Evolutionary conservation across 2,888 invertebrate species (phyloP).

Genomic region (Agonopterix alstromeriana): DNA sequence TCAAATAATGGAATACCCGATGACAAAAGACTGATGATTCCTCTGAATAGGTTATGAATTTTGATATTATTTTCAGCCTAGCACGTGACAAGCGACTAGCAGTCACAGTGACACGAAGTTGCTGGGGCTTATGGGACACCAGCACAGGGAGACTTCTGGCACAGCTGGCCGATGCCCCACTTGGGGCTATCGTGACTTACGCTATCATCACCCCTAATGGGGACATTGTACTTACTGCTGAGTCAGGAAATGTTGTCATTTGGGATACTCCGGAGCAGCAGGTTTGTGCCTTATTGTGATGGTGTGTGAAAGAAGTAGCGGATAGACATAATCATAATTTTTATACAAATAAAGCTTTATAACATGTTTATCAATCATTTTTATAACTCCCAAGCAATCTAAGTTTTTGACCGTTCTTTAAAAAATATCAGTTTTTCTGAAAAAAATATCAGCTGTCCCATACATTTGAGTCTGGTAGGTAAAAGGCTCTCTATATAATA

Average conservation of each 20-base stretch:
- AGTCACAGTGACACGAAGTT: constrained; percentile 94
- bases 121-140: constrained; percentile 96
- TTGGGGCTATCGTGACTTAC: constrained; percentile 96
- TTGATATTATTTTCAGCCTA: constrained; percentile 70
- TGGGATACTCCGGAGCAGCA: constrained; percentile 82
- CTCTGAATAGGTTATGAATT: neutral
- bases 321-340: no score
- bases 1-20: no score
- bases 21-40: no score
- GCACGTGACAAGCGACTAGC: constrained; percentile 88
- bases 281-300: constrained; percentile 24
- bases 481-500: no score
- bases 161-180: constrained; percentile 92
- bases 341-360: no score
- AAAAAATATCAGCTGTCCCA: no score
- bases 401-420: no score
- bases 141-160: constrained; percentile 89
- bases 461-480: no score
- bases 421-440: no score
- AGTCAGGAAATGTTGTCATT: constrained; percentile 92
- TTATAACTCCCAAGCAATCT: no score
- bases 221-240: constrained; percentile 90
- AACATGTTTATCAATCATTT: no score
- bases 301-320: neutral
- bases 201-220: constrained; percentile 92